These are phyloP conservation scores for Tenthredo scrophulariae DNA, from an alignment of 2,888 invertebrate genomes.

Conservation along the genomic window DNA sequence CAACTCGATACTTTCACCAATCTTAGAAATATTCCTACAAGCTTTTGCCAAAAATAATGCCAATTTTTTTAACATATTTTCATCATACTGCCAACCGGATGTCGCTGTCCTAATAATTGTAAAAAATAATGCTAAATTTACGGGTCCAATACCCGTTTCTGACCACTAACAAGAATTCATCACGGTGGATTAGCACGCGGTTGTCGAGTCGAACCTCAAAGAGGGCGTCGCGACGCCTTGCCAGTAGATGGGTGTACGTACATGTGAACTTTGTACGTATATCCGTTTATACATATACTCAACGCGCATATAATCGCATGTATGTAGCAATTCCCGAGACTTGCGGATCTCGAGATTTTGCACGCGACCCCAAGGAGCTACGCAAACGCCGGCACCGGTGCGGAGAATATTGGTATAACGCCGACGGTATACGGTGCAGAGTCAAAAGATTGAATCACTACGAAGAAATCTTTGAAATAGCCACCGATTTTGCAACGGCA, in stretches of 20 bases:
- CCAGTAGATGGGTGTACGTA: neutral
- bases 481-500: conserved; percentile 58
- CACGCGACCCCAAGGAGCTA: conserved; percentile 40
- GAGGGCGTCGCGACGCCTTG: conserved; percentile 48
- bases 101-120: neutral
- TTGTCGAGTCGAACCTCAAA: conserved; percentile 25
- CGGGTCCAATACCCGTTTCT: neutral
- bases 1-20: neutral
- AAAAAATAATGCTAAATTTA: neutral
- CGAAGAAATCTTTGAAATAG: conserved; percentile 47
- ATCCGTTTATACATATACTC: neutral
- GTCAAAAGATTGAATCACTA: conserved; percentile 32
- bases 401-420: neutral
- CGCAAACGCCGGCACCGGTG: conserved; percentile 16
- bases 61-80: neutral
- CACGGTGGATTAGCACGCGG: conserved; percentile 35
- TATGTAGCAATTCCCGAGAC: conserved; percentile 36
- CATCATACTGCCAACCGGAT: neutral
- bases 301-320: conserved; percentile 30
- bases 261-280: neutral
- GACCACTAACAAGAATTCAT: conserved; percentile 46
- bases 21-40: neutral
- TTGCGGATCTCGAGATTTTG: conserved; percentile 50
- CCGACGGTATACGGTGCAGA: neutral
- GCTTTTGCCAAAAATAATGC: neutral